phyloP scores from a whole-genome alignment of 1,140 invertebrate genomes.

The Ceratina japonica region DNA sequence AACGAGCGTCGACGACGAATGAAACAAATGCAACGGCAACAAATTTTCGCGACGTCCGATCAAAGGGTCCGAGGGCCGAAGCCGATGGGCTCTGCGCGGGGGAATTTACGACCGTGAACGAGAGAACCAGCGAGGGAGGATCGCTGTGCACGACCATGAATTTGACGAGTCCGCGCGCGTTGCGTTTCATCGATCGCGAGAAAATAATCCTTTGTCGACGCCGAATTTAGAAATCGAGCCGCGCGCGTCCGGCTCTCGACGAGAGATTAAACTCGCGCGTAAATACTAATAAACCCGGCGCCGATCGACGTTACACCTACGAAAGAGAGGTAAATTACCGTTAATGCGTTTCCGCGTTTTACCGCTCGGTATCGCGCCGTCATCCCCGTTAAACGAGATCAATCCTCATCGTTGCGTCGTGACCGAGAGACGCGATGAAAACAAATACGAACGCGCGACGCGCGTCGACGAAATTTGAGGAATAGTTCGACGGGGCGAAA shows the following conservation, averaged over 20 bases:
- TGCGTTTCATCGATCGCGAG: conserved; percentile 10
- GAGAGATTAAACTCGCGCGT: background rate
- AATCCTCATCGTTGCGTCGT: no score
- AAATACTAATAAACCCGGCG: background rate
- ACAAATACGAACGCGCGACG: no score
- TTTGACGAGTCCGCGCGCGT: background rate
- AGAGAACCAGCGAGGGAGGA: conserved; percentile 23
- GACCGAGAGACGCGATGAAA: no score
- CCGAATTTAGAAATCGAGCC: conserved; percentile 2
- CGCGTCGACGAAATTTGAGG: no score
- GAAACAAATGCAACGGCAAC: conserved; percentile 25
- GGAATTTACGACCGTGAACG: conserved; percentile 30
- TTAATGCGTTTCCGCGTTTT: no score
- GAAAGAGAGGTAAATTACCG: no score
- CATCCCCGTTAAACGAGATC: no score
- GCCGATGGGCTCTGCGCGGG: background rate
- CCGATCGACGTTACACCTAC: background rate
- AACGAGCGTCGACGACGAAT: background rate
- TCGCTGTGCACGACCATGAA: conserved; percentile 9
- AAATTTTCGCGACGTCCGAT: conserved; percentile 38
- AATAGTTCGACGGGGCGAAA: no score
- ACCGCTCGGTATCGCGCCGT: no score
- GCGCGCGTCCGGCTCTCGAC: no score
- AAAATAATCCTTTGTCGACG: conserved; percentile 33
- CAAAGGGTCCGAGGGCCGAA: conserved; percentile 17